Evolutionary conservation across 2,113 vertebrate genomes (phyloP).

Genomic region (Ceyx melanurus): DNA sequence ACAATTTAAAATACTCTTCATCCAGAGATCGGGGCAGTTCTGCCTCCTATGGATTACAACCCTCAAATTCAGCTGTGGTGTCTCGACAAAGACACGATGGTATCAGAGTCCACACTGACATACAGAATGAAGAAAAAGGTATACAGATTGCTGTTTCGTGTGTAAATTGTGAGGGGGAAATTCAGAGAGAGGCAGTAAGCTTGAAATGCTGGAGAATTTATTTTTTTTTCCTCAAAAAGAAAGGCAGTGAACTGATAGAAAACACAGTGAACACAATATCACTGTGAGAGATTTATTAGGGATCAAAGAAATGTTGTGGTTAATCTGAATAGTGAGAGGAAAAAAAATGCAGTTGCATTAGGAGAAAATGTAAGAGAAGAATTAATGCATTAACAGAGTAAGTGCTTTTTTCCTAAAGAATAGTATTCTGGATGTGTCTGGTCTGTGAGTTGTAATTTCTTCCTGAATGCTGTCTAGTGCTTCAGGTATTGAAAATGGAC

Average conservation of each 20-base stretch:
- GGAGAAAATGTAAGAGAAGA: neutral
- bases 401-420: neutral
- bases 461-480: neutral
- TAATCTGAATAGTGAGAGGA: neutral
- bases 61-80: conserved; percentile 86
- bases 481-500: neutral
- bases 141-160: conserved; percentile 19
- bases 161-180: neutral
- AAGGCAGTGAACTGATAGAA: neutral
- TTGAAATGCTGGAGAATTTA: neutral
- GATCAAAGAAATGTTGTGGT: neutral
- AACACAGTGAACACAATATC: neutral
- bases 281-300: neutral
- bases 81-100: conserved; percentile 89
- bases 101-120: conserved; percentile 83
- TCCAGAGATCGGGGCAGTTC: conserved; percentile 87
- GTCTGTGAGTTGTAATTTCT: neutral
- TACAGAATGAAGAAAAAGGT: conserved; percentile 87
- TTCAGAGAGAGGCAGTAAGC: neutral
- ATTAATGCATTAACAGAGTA: neutral
- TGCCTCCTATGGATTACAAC: conserved; percentile 86
- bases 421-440: neutral
- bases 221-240: too few species aligned
- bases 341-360: neutral
- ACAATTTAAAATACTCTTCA: conserved; percentile 90